Percentiles rank a stretch among this genome's conserved stretches.
Evolutionary conservation across 2,888 invertebrate genomes (phyloP).

Genomic region (Drosophila limbata): DNA sequence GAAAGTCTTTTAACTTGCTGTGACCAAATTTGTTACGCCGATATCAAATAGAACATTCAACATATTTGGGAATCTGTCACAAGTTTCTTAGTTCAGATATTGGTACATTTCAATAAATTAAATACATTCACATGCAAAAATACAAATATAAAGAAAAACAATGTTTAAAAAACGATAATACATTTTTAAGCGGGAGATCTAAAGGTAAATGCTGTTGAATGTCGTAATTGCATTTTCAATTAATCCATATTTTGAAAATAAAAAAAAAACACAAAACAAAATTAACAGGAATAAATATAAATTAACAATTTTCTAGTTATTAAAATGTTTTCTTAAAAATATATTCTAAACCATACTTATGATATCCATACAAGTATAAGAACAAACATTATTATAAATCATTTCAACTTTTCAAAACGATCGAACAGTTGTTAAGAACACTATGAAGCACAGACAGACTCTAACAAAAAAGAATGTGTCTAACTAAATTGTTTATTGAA

Average conservation of each 20-base stretch:
- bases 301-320: constrained; percentile 42
- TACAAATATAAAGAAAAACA: background rate
- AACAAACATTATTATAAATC: constrained; percentile 26
- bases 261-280: constrained; percentile 10
- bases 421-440: constrained; percentile 40
- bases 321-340: constrained; percentile 56
- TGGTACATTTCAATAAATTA: constrained; percentile 6
- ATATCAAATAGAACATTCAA: background rate
- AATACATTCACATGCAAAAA: background rate
- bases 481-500: constrained; percentile 36
- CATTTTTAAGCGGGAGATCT: constrained; percentile 8
- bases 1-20: constrained; percentile 14
- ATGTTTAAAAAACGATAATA: constrained; percentile 3
- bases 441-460: constrained; percentile 19
- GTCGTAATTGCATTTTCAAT: constrained; percentile 52
- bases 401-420: constrained; percentile 33
- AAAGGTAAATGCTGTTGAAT: constrained; percentile 32
- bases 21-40: constrained; percentile 18
- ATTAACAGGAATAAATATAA: constrained; percentile 12
- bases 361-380: constrained; percentile 33
- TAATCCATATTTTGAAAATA: constrained; percentile 19
- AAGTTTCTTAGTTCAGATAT: constrained; percentile 12
- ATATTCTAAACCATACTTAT: constrained; percentile 36
- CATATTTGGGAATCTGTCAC: constrained; percentile 1
- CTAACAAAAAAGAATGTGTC: constrained; percentile 16